A percentile compares a stretch with the other conserved stretches of the same genome.
Evolutionary conservation across 2,113 vertebrate species (phyloP).

Genomic region (Tricholaema leucomelas): DNA sequence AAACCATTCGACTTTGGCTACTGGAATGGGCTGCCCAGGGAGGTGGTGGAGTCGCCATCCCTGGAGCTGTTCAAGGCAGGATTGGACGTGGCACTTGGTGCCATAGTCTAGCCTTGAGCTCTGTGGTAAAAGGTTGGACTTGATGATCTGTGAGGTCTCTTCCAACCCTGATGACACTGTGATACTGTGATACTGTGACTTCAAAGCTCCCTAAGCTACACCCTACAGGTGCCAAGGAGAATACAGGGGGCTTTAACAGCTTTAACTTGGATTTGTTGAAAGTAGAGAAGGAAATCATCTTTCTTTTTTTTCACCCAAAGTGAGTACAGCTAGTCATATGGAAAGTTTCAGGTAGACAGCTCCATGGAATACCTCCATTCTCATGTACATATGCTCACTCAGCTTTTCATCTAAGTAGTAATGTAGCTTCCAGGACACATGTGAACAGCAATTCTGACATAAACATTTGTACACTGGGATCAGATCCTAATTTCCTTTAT

Average conservation of each 20-base stretch:
- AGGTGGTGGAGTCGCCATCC: too few relatives aligned
- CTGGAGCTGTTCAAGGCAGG: too few relatives aligned
- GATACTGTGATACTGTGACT: too few relatives aligned
- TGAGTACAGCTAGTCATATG: fast-evolving
- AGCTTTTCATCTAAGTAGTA: neutral
- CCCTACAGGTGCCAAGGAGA: neutral
- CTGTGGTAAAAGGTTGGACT: too few relatives aligned
- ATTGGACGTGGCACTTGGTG: too few relatives aligned
- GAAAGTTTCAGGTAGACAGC: neutral
- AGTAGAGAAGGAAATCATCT: neutral
- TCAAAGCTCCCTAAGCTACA: neutral
- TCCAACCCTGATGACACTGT: too few relatives aligned
- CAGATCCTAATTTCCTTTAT: neutral
- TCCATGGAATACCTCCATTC: neutral
- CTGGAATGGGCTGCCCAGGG: too few relatives aligned
- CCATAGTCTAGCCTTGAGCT: too few relatives aligned
- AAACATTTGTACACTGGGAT: neutral
- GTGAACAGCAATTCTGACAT: neutral
- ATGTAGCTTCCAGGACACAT: neutral
- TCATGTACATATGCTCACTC: neutral
- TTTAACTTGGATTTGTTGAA: neutral
- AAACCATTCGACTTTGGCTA: too few relatives aligned
- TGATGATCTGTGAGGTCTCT: too few relatives aligned
- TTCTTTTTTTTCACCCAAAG: neutral
- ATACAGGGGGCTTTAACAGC: neutral